These are phyloP conservation scores for Caenorhabditis uteleia DNA, from an alignment of 2,888 invertebrate genomes.

Conservation along the genomic window DNA sequence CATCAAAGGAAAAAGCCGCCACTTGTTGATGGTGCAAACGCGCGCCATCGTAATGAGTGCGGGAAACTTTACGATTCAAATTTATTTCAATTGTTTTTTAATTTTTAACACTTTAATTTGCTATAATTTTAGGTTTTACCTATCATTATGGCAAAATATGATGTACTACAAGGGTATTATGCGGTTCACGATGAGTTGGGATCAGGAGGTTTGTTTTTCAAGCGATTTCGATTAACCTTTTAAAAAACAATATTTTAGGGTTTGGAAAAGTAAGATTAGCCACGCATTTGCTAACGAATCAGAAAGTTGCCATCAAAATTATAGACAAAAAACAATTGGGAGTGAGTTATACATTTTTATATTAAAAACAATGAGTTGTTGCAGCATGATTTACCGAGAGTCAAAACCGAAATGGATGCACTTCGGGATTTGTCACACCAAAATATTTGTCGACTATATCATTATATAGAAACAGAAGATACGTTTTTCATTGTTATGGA, in stretches of 20 bases:
- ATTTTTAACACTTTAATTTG: no score
- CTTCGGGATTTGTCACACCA: slow-evolving; percentile 65
- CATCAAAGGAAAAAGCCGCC: background rate
- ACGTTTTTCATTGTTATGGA: slow-evolving; percentile 83
- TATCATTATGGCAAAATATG: slow-evolving; percentile 37
- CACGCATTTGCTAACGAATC: slow-evolving; percentile 81
- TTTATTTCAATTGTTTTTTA: no score
- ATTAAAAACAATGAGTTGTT: background rate
- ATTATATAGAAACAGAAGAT: slow-evolving; percentile 80
- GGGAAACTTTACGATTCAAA: no score
- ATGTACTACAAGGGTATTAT: slow-evolving; percentile 45
- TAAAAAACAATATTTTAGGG: slow-evolving; percentile 21
- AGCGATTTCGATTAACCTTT: no score
- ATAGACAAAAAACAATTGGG: slow-evolving; percentile 81
- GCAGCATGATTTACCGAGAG: slow-evolving; percentile 79
- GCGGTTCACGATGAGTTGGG: slow-evolving; percentile 61
- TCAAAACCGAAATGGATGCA: slow-evolving; percentile 80
- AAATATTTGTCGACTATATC: slow-evolving; percentile 80
- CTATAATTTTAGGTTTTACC: no score
- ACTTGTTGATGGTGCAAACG: no score
- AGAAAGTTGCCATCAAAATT: slow-evolving; percentile 83
- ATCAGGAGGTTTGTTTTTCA: slow-evolving; percentile 74
- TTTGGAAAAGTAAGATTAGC: slow-evolving; percentile 77
- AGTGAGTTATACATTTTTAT: slow-evolving; percentile 71
- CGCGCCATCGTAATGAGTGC: no score